Evolutionary conservation across 2,888 invertebrate genomes (phyloP).

Genomic region (Troilus luridus): DNA sequence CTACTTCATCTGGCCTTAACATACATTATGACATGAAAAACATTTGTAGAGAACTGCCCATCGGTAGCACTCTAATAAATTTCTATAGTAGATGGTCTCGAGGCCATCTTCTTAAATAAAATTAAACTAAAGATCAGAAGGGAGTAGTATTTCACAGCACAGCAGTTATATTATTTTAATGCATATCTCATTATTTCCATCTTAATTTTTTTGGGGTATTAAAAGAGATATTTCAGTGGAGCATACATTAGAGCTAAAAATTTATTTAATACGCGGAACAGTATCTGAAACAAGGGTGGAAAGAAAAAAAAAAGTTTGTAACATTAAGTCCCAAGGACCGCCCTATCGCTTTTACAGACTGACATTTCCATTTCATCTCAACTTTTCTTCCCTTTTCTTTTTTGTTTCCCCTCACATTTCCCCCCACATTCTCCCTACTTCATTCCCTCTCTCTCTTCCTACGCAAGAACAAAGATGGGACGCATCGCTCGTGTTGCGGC

Average conservation of each 20-base stretch:
- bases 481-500: not conserved
- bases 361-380: constrained; percentile 37
- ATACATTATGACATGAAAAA: too few relatives aligned
- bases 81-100: too few relatives aligned
- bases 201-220: not conserved
- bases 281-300: not conserved
- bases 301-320: not conserved
- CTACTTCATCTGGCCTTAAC: too few relatives aligned
- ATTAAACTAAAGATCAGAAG: too few relatives aligned
- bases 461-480: not conserved
- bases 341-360: constrained; percentile 13
- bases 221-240: not conserved
- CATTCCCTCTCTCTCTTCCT: not conserved
- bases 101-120: too few relatives aligned
- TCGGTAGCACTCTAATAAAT: too few relatives aligned
- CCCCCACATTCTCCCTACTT: too few relatives aligned
- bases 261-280: not conserved
- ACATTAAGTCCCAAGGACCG: not conserved
- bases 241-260: not conserved
- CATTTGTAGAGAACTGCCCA: too few relatives aligned
- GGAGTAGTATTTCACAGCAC: too few relatives aligned
- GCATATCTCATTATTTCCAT: too few relatives aligned
- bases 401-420: not conserved
- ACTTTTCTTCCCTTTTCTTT: not conserved
- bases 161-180: too few relatives aligned